Base-by-base conservation (phyloP, 2,797 vertebrate genomes). In the Megaceryle alcyon region DNA sequence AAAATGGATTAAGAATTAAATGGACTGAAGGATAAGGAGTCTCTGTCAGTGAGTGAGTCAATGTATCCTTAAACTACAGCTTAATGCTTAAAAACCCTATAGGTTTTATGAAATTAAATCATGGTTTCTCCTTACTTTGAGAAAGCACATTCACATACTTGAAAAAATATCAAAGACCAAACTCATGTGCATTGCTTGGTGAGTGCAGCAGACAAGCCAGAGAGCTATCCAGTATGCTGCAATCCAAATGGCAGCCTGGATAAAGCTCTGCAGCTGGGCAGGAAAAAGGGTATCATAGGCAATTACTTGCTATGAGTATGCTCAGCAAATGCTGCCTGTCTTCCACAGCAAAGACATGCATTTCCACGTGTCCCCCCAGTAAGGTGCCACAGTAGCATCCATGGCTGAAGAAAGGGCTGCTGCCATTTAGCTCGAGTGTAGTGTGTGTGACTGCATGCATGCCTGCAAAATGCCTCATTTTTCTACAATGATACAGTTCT, bases 341-440 rank as follows among this genome's bases (percentile, higher is more conserved):
- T 93, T 56, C 48, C 22, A 56, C 22, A 53, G 64, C 35, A 86
- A 78, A 84, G 33, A 14, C 31, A 51, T 0, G 1, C 25, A 59
- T 56, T 76, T 8, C 43, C 29, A 29, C 0, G 0, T 4, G 1
- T 49, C 28, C 23, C 23, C n/a, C 26, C 16, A 0, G 31, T 17
- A 23, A 65, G 6, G 6, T 33, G 18, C 13, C 14, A 1, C 0
- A 1, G 23, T 23, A 78, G 19, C 28, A 86, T 25, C 31, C 16
- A 0, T 10, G 21, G 43, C 28, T 70, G 49, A 72, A 21, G 49
- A 72, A 81, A 57, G 18, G 43, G 10, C 21, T 63, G 10, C 6
- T 33, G 33, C 31, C 49, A 5, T 56, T 25, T 41, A 59, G 31
- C 23, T 92, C 17, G 14, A 16, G 14, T 5, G 2, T 33, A 5